Evolutionary conservation across 2,113 vertebrate genomes (phyloP), one percentile per base, ranked within the genome.

Genomic region (Equus przewalskii): DNA sequence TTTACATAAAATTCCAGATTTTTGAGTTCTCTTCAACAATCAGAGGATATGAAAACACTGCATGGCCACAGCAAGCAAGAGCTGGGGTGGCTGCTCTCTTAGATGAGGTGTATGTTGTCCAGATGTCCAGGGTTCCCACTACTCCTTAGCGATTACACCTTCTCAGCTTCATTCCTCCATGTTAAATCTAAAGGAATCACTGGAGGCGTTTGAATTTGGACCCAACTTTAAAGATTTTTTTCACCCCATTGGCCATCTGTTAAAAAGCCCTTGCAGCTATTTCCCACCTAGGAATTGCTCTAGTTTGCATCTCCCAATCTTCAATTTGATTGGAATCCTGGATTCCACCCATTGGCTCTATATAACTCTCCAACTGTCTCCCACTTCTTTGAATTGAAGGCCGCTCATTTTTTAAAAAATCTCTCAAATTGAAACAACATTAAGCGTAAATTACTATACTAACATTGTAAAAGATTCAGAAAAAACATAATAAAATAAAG

Each of bases 11-110:
- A 82, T 36, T 62, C 10, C 24, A 92, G 75, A 84, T 30, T 81
- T 90, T 46, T 36, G 14, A 84, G 46, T 46, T 83, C 73, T 86
- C 13, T 96, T 86, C 41, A 33, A 83, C 76, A 81, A 76, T 44
- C 22, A 14, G 6, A 24, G 75, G 12, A 41, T 75, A n/a, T 72
- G 21, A 65, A 83, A 80, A 54, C 11, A 46, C 0, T 10, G 2
- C 1, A 1, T 67, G 10, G 49, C 19, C 60, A 30, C 51, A 16
- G 1, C 6, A 44, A 56, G 49, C 46, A 54, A 5, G 7, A 54
- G 56, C 21, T 30, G 7, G 64, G 9, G 30, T 24, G 26, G 24
- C 13, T 28, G 7, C 1, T 1, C 15, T 69, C 5, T 73, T 15
- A 44, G 33, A 26, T 58, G 15, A 11, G 14, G 3, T 7, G 13